Conservation (phyloP, 1,140 invertebrate species). For the Aphis gossypii region DNA sequence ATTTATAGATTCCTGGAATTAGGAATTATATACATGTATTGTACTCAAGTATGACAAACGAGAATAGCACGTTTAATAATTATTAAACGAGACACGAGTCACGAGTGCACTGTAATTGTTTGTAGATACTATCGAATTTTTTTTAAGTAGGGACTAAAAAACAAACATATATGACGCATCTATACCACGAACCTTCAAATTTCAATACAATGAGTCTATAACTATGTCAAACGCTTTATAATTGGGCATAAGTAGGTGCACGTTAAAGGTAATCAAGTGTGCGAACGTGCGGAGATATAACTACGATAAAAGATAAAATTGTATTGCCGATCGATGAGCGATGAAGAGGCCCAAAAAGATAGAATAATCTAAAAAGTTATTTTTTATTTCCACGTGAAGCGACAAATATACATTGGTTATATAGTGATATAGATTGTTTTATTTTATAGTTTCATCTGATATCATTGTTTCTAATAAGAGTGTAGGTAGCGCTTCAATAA, state of each 20-base stretch:
- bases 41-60: not conserved
- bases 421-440: not conserved
- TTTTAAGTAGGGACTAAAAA: not conserved
- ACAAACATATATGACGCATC: not conserved
- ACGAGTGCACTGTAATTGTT: not conserved
- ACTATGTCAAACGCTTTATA: not conserved
- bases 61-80: not conserved
- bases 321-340: not conserved
- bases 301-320: not conserved
- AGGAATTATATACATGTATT: not conserved
- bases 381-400: not conserved
- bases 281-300: not conserved
- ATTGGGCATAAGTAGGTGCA: not conserved
- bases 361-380: not conserved
- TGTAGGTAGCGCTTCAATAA: not conserved
- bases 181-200: not conserved
- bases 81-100: not conserved
- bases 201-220: not conserved
- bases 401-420: not conserved
- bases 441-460: not conserved
- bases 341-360: not conserved
- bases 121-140: not conserved
- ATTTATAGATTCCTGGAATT: not conserved
- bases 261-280: not conserved
- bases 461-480: not conserved